A percentile compares a stretch with the other conserved stretches of the same genome.
phyloP scores from a whole-genome alignment of 2,113 vertebrate species.

The Dermatemys mawii region DNA sequence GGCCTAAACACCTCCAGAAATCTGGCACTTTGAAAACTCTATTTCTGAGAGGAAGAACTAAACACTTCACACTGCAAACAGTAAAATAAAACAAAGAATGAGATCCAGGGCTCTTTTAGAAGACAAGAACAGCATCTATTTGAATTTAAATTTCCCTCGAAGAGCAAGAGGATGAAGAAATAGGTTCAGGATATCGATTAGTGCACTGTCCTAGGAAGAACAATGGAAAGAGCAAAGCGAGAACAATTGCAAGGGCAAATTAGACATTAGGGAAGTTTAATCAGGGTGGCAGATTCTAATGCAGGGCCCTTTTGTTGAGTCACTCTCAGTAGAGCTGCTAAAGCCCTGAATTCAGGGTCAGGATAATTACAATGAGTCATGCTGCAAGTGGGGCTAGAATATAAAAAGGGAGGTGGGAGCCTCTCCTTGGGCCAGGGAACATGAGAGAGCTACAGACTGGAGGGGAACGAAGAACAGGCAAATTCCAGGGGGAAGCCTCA shows the following conservation, averaged over 20 bases:
- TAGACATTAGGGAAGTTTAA: neutral
- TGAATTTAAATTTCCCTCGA: neutral
- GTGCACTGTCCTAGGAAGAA: neutral
- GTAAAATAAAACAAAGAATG: neutral
- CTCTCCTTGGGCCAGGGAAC: neutral
- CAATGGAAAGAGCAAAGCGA: neutral
- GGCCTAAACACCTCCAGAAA: neutral
- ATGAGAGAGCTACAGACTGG: neutral
- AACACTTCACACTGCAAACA: neutral
- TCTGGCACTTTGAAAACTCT: neutral
- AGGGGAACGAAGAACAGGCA: neutral
- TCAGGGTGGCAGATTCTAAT: neutral
- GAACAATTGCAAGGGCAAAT: neutral
- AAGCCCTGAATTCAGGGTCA: neutral
- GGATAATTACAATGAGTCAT: neutral
- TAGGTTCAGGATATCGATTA: neutral
- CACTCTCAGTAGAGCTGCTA: neutral
- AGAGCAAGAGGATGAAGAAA: neutral
- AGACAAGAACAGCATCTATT: neutral
- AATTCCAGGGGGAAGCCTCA: neutral
- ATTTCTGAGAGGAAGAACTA: neutral
- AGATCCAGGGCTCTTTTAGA: neutral
- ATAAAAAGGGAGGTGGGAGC: neutral
- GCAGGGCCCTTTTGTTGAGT: neutral
- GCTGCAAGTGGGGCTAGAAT: neutral